A percentile compares a stretch with the other conserved stretches of the same genome.
Conservation (phyloP, 2,888 invertebrate genomes). For the Sphaerophoria taeniata region DNA sequence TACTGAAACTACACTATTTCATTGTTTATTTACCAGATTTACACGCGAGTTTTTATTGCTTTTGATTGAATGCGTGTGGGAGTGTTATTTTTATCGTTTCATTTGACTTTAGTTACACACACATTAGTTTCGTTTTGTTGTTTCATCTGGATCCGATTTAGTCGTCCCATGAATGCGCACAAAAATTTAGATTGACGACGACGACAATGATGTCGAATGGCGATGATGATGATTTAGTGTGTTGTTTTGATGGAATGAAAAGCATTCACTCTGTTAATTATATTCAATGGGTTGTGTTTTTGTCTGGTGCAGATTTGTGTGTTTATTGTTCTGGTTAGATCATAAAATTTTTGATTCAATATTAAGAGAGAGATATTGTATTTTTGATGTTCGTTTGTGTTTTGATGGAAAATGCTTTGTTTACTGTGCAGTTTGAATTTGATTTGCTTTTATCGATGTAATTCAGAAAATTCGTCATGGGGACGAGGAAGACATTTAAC, state of each 20-base stretch:
- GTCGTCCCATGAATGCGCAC: slow-evolving; percentile 30
- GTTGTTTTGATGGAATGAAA: slow-evolving; percentile 20
- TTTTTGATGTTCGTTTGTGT: slow-evolving; percentile 37
- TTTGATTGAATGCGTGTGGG: slow-evolving; percentile 73
- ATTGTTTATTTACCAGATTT: slow-evolving; percentile 72
- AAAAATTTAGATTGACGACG: no score
- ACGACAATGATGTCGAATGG: no score
- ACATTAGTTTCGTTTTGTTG: slow-evolving; percentile 20
- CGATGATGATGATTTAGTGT: slow-evolving; percentile 16
- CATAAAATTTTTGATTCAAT: slow-evolving; percentile 69
- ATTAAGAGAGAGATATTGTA: slow-evolving; percentile 46
- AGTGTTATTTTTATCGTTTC: slow-evolving; percentile 68
- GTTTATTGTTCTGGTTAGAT: slow-evolving; percentile 73
- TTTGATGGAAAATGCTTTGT: slow-evolving; percentile 7
- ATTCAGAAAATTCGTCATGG: no score
- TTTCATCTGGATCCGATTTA: slow-evolving; percentile 70
- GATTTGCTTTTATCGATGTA: slow-evolving; percentile 42
- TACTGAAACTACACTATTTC: slow-evolving; percentile 16
- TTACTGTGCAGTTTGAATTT: slow-evolving; percentile 29
- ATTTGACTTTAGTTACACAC: slow-evolving; percentile 10
- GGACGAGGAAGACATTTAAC: no score
- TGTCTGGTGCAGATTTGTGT: slow-evolving; percentile 37
- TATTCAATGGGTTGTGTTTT: neutral
- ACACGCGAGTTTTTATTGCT: slow-evolving; percentile 73
- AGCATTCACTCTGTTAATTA: slow-evolving; percentile 12